Percentiles rank a stretch among this genome's conserved stretches.
Evolutionary conservation across 2,797 vertebrate genomes (phyloP).

Genomic region (Pseudochirops cupreus): DNA sequence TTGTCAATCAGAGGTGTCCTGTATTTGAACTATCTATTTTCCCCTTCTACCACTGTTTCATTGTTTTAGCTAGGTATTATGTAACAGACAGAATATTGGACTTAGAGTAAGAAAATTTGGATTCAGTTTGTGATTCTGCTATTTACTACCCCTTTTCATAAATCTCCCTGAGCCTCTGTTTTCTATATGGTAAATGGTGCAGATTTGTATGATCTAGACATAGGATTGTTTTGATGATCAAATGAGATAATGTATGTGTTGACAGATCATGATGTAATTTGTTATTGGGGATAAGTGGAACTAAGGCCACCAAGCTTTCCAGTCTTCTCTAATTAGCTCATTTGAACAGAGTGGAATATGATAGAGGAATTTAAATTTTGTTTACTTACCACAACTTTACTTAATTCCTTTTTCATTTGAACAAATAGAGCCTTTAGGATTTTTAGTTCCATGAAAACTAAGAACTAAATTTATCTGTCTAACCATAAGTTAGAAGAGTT

Average conservation of each 20-base stretch:
- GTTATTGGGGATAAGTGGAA: neutral
- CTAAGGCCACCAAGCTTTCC: neutral
- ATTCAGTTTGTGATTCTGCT: neutral
- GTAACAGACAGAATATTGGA: neutral
- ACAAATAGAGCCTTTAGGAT: neutral
- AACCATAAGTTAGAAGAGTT: neutral
- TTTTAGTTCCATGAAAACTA: neutral
- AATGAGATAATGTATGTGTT: neutral
- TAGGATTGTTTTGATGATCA: neutral
- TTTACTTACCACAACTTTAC: neutral
- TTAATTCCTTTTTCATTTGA: neutral
- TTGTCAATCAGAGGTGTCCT: constrained; percentile 38
- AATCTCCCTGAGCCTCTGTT: neutral
- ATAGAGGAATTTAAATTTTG: neutral
- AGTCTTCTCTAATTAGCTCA: neutral
- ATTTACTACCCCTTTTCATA: neutral
- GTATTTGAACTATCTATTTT: constrained; percentile 38
- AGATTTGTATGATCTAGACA: neutral
- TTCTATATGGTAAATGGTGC: neutral
- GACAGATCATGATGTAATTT: neutral
- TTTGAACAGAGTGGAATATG: neutral
- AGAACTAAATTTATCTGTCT: neutral
- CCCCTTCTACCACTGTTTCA: constrained; percentile 53
- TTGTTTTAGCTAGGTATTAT: constrained; percentile 6
- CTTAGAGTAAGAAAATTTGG: neutral